A percentile compares a stretch with the other conserved stretches of the same genome.
phyloP scores from a whole-genome alignment of 2,113 vertebrate species.

The Chaetops frenatus region DNA sequence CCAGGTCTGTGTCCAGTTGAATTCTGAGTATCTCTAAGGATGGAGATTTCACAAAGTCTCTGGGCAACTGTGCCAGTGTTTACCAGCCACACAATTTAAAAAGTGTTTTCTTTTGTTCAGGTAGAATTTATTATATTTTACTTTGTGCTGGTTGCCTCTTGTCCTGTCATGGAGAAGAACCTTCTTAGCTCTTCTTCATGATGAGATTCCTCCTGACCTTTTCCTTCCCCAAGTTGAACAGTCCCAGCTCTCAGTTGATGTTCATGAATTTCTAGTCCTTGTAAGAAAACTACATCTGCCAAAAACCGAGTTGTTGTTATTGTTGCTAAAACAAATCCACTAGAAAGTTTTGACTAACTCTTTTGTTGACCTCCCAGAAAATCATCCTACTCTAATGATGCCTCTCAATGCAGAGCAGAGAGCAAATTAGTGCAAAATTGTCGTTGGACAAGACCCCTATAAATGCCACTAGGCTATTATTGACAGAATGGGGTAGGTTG shows the following conservation, averaged over 20 bases:
- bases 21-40: not conserved
- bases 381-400: not conserved
- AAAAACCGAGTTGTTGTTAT: not conserved
- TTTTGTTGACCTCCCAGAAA: not conserved
- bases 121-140: not conserved
- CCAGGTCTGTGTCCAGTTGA: not conserved
- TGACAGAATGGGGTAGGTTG: not conserved
- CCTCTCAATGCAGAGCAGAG: not conserved
- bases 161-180: not conserved
- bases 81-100: not conserved
- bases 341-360: not conserved
- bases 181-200: not conserved
- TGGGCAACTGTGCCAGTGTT: not conserved
- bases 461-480: not conserved
- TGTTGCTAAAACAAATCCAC: not conserved
- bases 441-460: not conserved
- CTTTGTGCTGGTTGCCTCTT: not conserved
- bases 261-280: not conserved
- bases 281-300: not conserved
- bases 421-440: too few species aligned
- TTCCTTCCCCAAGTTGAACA: not conserved
- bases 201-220: not conserved
- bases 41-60: not conserved
- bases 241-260: not conserved
- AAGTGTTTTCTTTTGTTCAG: not conserved